phyloP scores from a whole-genome alignment of 2,888 invertebrate genomes.

The Oscheius sp. region DNA sequence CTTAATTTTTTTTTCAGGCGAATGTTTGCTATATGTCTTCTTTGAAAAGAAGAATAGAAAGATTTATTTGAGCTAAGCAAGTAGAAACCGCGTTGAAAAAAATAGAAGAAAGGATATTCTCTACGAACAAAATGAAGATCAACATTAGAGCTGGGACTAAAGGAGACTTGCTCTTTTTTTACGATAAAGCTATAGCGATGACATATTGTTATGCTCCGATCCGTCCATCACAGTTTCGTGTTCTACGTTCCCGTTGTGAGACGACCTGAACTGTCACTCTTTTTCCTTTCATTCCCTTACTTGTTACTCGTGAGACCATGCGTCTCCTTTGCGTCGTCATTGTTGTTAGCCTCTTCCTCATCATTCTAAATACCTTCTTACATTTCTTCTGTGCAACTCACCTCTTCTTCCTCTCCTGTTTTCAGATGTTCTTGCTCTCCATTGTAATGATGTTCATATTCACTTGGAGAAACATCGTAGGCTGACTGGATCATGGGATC shows the following conservation, averaged over 20 bases:
- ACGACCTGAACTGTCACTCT: background rate
- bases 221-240: conserved; percentile 24
- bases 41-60: background rate
- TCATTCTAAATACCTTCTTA: background rate
- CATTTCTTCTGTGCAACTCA: background rate
- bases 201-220: conserved; percentile 24
- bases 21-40: too few relatives aligned
- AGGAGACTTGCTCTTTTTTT: background rate
- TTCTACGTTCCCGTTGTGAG: conserved; percentile 26
- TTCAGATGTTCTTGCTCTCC: conserved; percentile 15
- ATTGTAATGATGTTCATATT: conserved; percentile 8
- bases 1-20: too few relatives aligned
- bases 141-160: conserved; percentile 2
- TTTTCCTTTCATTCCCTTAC: background rate
- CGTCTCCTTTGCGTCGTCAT: conserved; percentile 12
- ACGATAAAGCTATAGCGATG: conserved; percentile 10
- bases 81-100: conserved; percentile 26
- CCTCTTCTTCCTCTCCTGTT: background rate
- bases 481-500: conserved; percentile 21
- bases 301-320: background rate
- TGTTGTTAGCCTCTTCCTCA: conserved; percentile 13
- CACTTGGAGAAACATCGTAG: conserved; percentile 5
- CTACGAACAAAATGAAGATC: conserved; percentile 13
- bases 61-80: conserved; percentile 27
- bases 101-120: background rate